Base-by-base conservation (phyloP, 2,888 invertebrate species). In the Hemicrepidius hirtus region DNA sequence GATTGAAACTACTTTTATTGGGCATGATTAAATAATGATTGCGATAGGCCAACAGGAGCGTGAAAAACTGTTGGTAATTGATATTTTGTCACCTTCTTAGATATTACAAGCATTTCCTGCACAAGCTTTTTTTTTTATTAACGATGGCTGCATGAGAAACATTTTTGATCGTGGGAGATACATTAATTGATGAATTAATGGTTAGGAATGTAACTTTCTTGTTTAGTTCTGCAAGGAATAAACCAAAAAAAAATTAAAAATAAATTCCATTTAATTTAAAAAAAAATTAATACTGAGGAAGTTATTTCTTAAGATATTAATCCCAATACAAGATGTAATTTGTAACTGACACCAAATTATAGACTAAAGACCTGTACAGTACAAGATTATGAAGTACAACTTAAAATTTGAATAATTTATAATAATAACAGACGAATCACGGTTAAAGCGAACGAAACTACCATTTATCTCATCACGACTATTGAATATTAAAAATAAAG, bases 401-500 rank as follows among this genome's bases (percentile, higher is more conserved):
- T 49, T 32, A 63, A 63, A 63, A 63, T 63, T 49, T 28, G 63
- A 28, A 37, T 72, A 72, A 74, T 74, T 68, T 62, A 68, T 64
- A 57, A 64, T 68, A 68, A 74, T 72, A 71, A 67, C 44, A 68
- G 35, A 41, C 60, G 53, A 70, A 66, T 64, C 63, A 46, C 35
- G 50, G 53, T 24, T 46, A 28, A 40, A 60, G 37, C 49, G 37
- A 20, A 57, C 37, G 28, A 50, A 68, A 40, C 63, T 40, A 50
- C 37, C 76, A 75, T 77, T 77, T 78, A 78, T 77, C 71, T 74
- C 76, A 75, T 78, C 78, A 78, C 78, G 78, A 78, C 72, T 76
- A 67, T 74, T 68, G 72, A 75, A 75, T 77, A 68, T 74, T 71
- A 70, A 64, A 77, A 77, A 75, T 74, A 71, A 68, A 74, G 37